Evolutionary conservation across 2,113 vertebrate species (phyloP).

Genomic region (Ailurus styani): DNA sequence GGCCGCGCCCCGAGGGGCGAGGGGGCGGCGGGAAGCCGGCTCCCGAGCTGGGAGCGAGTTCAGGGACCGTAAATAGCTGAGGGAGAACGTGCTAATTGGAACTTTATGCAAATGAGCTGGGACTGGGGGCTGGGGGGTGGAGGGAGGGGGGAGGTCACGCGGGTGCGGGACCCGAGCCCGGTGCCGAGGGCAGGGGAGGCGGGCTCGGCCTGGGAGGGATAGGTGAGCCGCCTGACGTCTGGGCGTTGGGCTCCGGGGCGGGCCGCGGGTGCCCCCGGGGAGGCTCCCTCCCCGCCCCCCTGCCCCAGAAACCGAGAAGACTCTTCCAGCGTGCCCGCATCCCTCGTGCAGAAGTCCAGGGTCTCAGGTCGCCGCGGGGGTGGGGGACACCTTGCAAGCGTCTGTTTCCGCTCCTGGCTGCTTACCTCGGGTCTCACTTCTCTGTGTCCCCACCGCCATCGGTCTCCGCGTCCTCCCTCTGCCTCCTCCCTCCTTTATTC

Average conservation of each 20-base stretch:
- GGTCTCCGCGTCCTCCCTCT: neutral
- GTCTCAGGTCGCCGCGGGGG: neutral
- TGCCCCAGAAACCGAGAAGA: neutral
- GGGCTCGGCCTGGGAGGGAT: neutral
- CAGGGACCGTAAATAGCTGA: constrained; percentile 40
- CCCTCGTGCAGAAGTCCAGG: neutral
- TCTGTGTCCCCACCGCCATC: neutral
- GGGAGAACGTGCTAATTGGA: constrained; percentile 64
- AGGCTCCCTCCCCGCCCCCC: neutral
- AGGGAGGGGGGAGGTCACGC: neutral
- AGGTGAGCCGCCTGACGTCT: fast-evolving
- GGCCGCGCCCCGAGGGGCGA: neutral
- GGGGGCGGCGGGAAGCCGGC: constrained; percentile 2
- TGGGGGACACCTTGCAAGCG: too few relatives aligned
- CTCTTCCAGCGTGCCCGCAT: neutral
- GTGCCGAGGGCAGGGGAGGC: neutral
- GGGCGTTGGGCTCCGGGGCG: neutral
- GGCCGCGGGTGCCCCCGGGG: neutral
- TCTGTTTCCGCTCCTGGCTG: neutral
- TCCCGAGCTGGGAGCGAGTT: neutral
- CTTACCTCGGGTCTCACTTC: neutral
- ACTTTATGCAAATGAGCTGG: constrained; percentile 54
- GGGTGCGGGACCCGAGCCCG: neutral
- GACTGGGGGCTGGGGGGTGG: neutral
- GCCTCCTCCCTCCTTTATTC: neutral